Conservation (phyloP, 2,113 vertebrate genomes). For the Columbina picui region DNA sequence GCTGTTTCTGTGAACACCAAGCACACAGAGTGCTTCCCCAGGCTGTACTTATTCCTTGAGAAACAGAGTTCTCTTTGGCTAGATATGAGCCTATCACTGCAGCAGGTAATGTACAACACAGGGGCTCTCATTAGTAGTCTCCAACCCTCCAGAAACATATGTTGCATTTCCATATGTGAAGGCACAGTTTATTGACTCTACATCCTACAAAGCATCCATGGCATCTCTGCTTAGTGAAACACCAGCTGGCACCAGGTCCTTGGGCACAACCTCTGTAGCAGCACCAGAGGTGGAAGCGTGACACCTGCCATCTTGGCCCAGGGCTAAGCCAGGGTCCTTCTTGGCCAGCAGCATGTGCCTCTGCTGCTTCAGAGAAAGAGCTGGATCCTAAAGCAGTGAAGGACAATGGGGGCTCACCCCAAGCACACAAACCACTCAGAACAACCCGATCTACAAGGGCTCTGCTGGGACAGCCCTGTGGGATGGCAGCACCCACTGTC, state of each 20-base stretch:
- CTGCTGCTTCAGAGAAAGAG: neutral
- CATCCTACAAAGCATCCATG: rapidly evolving
- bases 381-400: neutral
- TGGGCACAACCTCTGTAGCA: neutral
- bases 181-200: neutral
- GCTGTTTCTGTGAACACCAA: neutral
- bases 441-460: neutral
- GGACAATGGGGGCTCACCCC: neutral
- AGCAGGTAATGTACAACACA: neutral
- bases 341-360: rapidly evolving
- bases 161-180: neutral
- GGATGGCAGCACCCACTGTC: neutral
- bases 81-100: neutral
- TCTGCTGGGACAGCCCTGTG: rapidly evolving
- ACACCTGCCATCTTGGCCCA: neutral
- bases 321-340: neutral
- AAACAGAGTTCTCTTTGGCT: neutral
- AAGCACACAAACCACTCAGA: neutral
- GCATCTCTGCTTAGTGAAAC: neutral
- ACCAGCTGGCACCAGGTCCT: no score
- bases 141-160: neutral
- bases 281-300: neutral
- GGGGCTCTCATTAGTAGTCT: neutral
- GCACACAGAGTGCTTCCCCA: neutral
- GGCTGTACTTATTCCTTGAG: neutral